A percentile compares a stretch with the other conserved stretches of the same genome.
Evolutionary conservation across 2,797 vertebrate species (phyloP).

Genomic region (Typhlichthys subterraneus): DNA sequence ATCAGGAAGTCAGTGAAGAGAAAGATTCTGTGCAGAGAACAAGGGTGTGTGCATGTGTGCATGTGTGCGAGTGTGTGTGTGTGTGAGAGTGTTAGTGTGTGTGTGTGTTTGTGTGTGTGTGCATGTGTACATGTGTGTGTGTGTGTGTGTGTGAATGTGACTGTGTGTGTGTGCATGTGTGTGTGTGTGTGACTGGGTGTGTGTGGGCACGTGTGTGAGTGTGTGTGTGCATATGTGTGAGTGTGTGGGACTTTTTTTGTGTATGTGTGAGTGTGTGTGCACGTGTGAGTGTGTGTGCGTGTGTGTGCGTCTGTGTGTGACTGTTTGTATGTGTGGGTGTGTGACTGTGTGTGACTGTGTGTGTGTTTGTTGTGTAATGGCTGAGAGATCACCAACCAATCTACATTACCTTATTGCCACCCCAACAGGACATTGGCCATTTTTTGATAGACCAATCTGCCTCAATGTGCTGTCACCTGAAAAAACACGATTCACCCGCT

Average conservation of each 20-base stretch:
- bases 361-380: neutral
- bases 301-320: too few species aligned
- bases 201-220: too few species aligned
- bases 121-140: neutral
- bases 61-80: too few species aligned
- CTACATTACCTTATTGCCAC: neutral
- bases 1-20: slow-evolving; percentile 37
- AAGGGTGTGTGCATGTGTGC: neutral
- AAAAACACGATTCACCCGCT: neutral
- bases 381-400: slow-evolving; percentile 6
- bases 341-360: too few species aligned
- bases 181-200: too few species aligned
- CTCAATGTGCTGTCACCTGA: neutral
- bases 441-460: slow-evolving; percentile 2
- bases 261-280: neutral
- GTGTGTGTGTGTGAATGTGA: too few species aligned
- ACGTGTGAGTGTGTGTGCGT: too few species aligned
- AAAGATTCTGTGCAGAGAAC: neutral
- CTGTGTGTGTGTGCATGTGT: too few species aligned
- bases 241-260: too few species aligned
- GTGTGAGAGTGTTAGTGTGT: too few species aligned
- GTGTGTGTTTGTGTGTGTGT: too few species aligned
- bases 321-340: neutral
- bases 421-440: neutral
- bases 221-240: too few species aligned